Evolutionary conservation across 2,797 vertebrate species (phyloP).

Genomic region (Helicolenus hilgendorfi): DNA sequence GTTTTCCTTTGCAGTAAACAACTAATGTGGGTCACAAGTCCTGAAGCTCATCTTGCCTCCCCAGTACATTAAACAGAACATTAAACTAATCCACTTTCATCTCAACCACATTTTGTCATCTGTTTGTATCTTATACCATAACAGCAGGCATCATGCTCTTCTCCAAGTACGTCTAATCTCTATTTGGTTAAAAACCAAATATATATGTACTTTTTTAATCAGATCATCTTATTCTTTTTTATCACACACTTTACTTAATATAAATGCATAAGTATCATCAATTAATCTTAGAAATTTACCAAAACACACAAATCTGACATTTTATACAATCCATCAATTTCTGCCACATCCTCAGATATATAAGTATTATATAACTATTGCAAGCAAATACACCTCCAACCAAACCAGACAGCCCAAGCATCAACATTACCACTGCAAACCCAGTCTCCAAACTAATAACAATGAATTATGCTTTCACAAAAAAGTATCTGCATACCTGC

Average conservation of each 20-base stretch:
- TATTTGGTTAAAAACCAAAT: not conserved
- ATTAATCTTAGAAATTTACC: not conserved
- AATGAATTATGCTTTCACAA: constrained; percentile 58
- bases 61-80: not conserved
- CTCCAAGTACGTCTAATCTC: not conserved
- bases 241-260: not conserved
- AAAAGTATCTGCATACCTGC: constrained; percentile 79
- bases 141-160: not conserved
- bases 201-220: not conserved
- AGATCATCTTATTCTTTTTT: not conserved
- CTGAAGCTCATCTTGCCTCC: not conserved
- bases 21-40: not conserved
- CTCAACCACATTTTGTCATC: not conserved
- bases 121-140: not conserved
- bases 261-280: not conserved
- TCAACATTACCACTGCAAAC: constrained; percentile 2
- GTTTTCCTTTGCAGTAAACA: not conserved
- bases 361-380: not conserved
- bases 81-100: constrained; percentile 7
- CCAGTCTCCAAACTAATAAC: constrained; percentile 51
- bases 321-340: not conserved
- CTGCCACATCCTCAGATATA: constrained; percentile 10
- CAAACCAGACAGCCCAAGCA: constrained; percentile 5
- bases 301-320: not conserved
- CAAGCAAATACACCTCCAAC: constrained; percentile 8